These are phyloP conservation scores for honey bee (Apis mellifera) DNA, from an alignment of 1,140 invertebrate species.

Conservation along the genomic window DNA sequence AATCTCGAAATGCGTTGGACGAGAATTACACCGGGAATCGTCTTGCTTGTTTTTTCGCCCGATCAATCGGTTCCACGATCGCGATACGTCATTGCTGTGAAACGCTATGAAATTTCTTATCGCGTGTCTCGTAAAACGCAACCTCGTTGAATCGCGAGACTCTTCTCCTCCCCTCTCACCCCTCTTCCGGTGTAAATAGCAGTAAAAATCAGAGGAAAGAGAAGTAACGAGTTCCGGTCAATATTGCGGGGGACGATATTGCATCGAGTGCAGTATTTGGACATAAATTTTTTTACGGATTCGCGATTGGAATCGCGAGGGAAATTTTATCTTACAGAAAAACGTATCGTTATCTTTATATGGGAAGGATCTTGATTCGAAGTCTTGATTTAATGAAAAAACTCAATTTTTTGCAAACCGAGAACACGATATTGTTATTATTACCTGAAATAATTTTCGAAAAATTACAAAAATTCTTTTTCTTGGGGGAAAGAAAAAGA, in stretches of 20 bases:
- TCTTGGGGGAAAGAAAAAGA: no score
- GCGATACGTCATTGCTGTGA: neutral
- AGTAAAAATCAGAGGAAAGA: neutral
- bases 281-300: neutral
- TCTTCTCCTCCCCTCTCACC: neutral
- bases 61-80: neutral
- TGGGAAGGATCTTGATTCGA: no score
- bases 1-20: neutral
- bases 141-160: neutral
- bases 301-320: neutral
- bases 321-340: no score
- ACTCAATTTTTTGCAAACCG: no score
- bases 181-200: neutral
- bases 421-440: no score
- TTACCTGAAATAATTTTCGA: no score
- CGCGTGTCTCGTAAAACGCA: neutral
- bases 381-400: no score
- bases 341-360: neutral
- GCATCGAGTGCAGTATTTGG: neutral
- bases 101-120: neutral
- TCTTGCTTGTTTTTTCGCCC: neutral
- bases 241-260: neutral
- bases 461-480: no score
- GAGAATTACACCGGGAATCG: slow-evolving; percentile 14
- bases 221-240: neutral